These are phyloP conservation scores for Thamnophis sirtalis DNA, from an alignment of 2,113 vertebrate species.

Conservation along the genomic window DNA sequence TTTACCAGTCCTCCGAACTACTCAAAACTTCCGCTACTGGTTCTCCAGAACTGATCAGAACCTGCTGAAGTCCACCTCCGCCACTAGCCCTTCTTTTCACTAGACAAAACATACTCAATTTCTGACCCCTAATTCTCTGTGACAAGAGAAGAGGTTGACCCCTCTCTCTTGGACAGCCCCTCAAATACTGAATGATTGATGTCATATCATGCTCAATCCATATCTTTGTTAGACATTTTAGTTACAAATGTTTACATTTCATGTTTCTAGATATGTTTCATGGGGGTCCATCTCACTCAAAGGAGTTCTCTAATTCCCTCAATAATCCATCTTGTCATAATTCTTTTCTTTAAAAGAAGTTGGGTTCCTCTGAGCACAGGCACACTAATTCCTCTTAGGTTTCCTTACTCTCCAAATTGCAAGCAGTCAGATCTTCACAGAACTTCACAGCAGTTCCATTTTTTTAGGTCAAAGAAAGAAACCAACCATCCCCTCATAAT, in stretches of 20 bases:
- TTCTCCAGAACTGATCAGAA: too few species aligned
- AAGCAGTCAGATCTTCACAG: neutral
- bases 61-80: too few species aligned
- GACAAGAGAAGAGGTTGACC: neutral
- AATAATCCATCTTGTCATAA: neutral
- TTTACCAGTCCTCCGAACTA: too few species aligned
- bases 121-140: neutral
- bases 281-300: neutral
- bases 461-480: neutral
- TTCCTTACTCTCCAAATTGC: neutral
- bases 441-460: neutral
- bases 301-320: neutral
- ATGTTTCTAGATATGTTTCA: neutral
- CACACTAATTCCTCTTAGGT: neutral
- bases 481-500: neutral
- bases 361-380: neutral
- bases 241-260: neutral
- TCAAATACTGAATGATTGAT: neutral
- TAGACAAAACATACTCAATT: neutral
- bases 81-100: neutral
- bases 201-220: neutral
- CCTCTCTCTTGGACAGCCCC: neutral
- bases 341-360: neutral
- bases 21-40: too few species aligned
- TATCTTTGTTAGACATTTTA: neutral